These are phyloP conservation scores for Ramphastos sulfuratus DNA, from an alignment of 2,113 vertebrate species.

Conservation along the genomic window DNA sequence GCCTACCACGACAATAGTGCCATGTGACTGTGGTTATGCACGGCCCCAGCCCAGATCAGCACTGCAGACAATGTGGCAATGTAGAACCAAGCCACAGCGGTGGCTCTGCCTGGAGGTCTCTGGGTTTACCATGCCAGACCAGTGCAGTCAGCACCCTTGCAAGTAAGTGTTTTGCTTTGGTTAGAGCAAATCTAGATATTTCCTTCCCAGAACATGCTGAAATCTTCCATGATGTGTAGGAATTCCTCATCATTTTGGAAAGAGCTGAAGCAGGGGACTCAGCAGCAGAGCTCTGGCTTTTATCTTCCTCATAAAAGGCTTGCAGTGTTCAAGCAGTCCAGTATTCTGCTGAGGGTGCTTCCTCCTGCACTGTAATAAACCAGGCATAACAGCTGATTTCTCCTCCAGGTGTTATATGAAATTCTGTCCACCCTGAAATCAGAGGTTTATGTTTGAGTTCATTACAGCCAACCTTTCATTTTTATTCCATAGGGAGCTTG, in stretches of 20 bases:
- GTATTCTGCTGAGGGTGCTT: background rate
- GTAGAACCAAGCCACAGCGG: background rate
- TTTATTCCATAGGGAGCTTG: background rate
- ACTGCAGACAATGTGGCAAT: accelerated
- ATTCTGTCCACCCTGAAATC: background rate
- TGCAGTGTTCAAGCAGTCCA: background rate
- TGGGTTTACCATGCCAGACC: accelerated
- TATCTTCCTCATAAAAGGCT: background rate
- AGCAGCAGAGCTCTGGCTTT: background rate
- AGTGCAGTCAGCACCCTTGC: background rate
- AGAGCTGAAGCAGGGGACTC: background rate
- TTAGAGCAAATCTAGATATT: background rate
- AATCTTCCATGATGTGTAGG: background rate
- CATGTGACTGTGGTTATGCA: background rate
- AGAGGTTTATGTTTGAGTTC: background rate
- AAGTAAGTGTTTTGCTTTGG: accelerated
- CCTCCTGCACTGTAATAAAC: background rate
- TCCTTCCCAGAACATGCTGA: background rate
- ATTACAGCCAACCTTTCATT: background rate
- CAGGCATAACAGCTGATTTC: background rate
- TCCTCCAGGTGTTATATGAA: background rate
- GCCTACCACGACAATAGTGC: background rate
- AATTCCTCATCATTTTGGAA: background rate
- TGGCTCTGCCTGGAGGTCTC: background rate
- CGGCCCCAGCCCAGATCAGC: background rate